Conservation (phyloP, 2,797 vertebrate species). For the Coilia nasus region DNA sequence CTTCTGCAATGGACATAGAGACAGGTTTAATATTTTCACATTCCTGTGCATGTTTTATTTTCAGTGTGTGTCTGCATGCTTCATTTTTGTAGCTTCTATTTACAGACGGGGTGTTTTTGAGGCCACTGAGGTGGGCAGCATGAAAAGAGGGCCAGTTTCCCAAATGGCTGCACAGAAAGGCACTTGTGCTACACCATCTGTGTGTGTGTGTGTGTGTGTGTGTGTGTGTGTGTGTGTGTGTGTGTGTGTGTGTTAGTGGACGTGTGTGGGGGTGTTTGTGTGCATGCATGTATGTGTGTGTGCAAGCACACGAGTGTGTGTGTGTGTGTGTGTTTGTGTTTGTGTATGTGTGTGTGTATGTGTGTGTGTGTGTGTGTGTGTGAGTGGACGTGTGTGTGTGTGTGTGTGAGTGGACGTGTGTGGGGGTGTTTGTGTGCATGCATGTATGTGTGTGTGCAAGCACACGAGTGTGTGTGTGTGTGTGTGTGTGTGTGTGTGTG, state of each 20-base stretch:
- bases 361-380: background rate
- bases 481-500: background rate
- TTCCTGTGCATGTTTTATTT: background rate
- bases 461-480: no score
- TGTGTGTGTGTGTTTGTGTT: no score
- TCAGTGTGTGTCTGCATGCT: background rate
- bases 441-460: no score
- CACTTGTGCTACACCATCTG: background rate
- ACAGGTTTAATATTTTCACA: background rate
- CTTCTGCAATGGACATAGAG: no score
- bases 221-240: background rate
- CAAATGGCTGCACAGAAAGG: conserved; percentile 1
- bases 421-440: no score
- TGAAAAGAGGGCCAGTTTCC: background rate
- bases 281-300: no score
- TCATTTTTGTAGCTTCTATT: background rate
- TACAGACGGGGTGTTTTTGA: conserved; percentile 18
- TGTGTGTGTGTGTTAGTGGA: background rate
- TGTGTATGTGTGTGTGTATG: no score
- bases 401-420: no score
- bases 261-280: background rate
- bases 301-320: background rate
- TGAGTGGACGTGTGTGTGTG: background rate
- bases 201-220: background rate
- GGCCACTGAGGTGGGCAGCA: background rate